Conservation (phyloP, 2,888 invertebrate species). For the Lasioglossum leucozonium region DNA sequence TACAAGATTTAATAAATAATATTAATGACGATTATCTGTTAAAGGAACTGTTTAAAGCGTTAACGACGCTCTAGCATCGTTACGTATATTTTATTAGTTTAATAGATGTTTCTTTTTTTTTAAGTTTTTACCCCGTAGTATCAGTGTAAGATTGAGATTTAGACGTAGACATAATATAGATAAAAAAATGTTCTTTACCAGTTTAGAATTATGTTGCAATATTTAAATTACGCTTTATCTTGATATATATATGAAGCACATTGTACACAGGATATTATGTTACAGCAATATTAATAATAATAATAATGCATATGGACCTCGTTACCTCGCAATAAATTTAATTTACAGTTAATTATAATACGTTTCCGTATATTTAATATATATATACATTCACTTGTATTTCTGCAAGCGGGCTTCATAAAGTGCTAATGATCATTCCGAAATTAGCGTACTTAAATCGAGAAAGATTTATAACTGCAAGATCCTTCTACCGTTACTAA, state of each 20-base stretch:
- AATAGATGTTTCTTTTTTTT: neutral
- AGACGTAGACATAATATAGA: neutral
- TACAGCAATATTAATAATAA: neutral
- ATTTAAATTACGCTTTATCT: conserved; percentile 34
- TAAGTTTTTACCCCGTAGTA: neutral
- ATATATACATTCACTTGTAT: neutral
- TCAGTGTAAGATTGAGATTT: neutral
- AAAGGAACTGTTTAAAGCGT: neutral
- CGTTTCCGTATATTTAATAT: neutral
- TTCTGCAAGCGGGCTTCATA: neutral
- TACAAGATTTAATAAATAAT: neutral
- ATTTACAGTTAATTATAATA: conserved; percentile 8
- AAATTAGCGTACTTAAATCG: neutral
- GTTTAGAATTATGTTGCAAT: conserved; percentile 31
- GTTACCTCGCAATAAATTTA: conserved; percentile 41
- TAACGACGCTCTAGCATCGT: neutral
- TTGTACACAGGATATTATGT: neutral
- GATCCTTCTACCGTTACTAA: neutral
- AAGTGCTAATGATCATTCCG: neutral
- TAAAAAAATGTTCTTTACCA: conserved; percentile 28
- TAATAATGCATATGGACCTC: conserved; percentile 16
- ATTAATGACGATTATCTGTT: neutral
- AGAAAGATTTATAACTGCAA: neutral
- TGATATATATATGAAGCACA: neutral
- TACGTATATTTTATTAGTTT: neutral